Conservation (phyloP, 1,140 invertebrate species). For the Eumeta japonica region DNA sequence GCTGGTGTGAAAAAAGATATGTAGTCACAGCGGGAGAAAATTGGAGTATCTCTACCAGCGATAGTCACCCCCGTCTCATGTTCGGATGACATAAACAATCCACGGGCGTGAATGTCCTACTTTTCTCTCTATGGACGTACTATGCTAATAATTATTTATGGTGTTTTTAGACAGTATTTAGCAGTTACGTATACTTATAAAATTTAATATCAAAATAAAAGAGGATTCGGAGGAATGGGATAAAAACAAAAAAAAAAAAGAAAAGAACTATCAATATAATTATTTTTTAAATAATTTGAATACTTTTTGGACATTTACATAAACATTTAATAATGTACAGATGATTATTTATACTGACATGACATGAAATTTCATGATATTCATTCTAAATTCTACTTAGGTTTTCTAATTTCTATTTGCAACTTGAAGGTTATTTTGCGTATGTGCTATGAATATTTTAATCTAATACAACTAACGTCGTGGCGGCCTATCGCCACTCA, state of each 20-base stretch:
- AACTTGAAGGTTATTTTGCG: constrained; percentile 49
- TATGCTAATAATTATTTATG: too few relatives aligned
- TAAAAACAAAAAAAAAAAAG: constrained; percentile 47
- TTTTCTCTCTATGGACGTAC: too few relatives aligned
- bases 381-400: constrained; percentile 43
- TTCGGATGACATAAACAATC: too few relatives aligned
- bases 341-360: constrained; percentile 56
- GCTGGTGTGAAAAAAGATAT: too few relatives aligned
- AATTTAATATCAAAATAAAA: too few relatives aligned
- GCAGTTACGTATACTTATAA: too few relatives aligned
- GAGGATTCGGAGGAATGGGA: too few relatives aligned
- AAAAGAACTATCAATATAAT: constrained; percentile 49
- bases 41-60: too few relatives aligned
- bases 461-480: constrained; percentile 47
- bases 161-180: too few relatives aligned
- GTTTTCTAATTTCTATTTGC: constrained; percentile 42
- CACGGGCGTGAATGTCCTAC: too few relatives aligned
- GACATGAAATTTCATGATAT: constrained; percentile 54
- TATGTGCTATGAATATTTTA: constrained; percentile 52
- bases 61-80: too few relatives aligned
- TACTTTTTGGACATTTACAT: constrained; percentile 58
- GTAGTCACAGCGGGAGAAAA: too few relatives aligned
- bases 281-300: constrained; percentile 56
- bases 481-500: constrained; percentile 41
- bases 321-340: constrained; percentile 58